A percentile compares a stretch with the other conserved stretches of the same genome.
Conservation (phyloP, 2,888 invertebrate genomes). For the Congeria kusceri region DNA sequence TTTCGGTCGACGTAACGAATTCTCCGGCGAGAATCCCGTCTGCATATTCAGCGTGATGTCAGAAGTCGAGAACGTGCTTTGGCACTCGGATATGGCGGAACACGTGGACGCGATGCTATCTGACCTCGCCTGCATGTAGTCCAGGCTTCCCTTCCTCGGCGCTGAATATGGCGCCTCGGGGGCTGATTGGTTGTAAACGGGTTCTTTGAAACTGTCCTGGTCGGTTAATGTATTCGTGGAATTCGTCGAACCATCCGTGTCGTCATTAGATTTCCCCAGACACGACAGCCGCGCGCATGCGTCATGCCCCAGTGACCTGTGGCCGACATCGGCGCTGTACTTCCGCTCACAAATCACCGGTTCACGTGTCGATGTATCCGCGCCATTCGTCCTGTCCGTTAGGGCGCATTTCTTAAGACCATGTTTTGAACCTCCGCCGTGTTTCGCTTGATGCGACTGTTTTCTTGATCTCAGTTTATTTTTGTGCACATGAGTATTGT, state of each 20-base stretch:
- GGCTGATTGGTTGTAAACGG: not conserved
- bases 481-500: constrained; percentile 39
- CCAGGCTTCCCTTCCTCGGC: not conserved
- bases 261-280: not conserved
- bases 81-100: constrained; percentile 55
- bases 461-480: not conserved
- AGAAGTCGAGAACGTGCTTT: constrained; percentile 71
- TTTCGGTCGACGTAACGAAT: constrained; percentile 57
- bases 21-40: constrained; percentile 41
- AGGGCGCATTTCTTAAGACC: not conserved
- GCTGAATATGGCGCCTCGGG: constrained; percentile 5
- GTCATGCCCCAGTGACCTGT: not conserved
- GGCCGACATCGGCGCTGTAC: not conserved
- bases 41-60: constrained; percentile 71
- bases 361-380: not conserved
- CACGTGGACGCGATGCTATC: constrained; percentile 50
- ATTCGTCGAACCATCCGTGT: not conserved
- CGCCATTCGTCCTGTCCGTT: not conserved
- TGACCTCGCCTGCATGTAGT: constrained; percentile 31
- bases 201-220: not conserved
- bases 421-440: too few relatives aligned
- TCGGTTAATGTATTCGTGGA: not conserved
- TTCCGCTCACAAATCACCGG: not conserved
- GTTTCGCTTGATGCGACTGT: not conserved
- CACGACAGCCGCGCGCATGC: not conserved